phyloP scores from a whole-genome alignment of 2,113 vertebrate genomes.

The Mus spicilegus region DNA sequence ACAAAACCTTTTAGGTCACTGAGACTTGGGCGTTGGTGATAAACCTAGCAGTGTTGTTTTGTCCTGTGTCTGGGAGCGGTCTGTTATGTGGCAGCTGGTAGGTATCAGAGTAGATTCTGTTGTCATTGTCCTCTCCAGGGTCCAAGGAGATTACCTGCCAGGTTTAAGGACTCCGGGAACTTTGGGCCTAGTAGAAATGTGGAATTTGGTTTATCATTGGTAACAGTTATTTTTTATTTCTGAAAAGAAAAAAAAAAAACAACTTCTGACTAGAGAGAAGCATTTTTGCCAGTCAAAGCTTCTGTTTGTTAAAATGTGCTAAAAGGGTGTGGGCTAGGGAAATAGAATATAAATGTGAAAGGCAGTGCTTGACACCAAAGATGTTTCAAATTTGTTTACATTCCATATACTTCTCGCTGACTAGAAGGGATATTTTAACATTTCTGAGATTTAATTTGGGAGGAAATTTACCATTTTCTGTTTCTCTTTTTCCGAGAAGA shows the following conservation, averaged over 20 bases:
- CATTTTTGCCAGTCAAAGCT: background rate
- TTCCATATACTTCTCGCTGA: background rate
- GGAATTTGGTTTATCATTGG: background rate
- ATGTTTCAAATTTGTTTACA: constrained; percentile 31
- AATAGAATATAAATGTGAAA: background rate
- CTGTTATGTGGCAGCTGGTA: background rate
- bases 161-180: background rate
- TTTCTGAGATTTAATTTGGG: constrained; percentile 19
- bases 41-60: background rate
- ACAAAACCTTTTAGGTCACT: background rate
- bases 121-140: background rate
- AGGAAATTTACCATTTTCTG: background rate
- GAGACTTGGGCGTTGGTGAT: background rate
- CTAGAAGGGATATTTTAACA: constrained; percentile 31
- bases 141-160: background rate
- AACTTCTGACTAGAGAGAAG: background rate
- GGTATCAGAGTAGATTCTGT: background rate
- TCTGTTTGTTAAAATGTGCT: constrained; percentile 37
- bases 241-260: background rate
- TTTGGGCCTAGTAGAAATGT: background rate
- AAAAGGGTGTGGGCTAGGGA: background rate
- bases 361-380: background rate
- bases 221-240: background rate
- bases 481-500: constrained; percentile 35
- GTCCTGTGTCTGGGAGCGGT: background rate